Conservation (phyloP, 2,888 invertebrate genomes). For the Hoplodrina ambigua region DNA sequence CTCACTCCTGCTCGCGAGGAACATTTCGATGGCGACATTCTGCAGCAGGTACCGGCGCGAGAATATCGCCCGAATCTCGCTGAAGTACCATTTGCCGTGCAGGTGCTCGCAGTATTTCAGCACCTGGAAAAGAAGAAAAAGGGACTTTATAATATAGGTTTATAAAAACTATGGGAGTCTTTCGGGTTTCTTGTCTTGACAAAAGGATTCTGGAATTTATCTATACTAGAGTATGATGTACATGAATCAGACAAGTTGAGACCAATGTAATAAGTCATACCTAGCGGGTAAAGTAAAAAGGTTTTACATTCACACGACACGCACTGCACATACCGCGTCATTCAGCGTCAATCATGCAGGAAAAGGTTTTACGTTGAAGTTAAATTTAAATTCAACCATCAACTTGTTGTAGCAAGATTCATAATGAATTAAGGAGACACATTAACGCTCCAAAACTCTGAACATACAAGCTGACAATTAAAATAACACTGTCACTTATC, state of each 20-base stretch:
- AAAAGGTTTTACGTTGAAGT: not conserved
- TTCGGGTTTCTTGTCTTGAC: too few species aligned
- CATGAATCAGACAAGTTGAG: not conserved
- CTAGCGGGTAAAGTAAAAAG: not conserved
- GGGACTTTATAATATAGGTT: not conserved
- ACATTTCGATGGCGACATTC: conserved; percentile 99
- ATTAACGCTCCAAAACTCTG: conserved; percentile 18
- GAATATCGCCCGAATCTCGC: conserved; percentile 99
- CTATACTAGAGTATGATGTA: not conserved
- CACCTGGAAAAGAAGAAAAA: conserved; percentile 91
- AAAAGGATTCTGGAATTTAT: too few species aligned
- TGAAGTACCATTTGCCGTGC: conserved; percentile 99
- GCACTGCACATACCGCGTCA: not conserved
- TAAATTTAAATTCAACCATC: not conserved
- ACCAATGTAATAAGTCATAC: not conserved
- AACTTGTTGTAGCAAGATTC: conserved; percentile 13
- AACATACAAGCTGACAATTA: conserved; percentile 36
- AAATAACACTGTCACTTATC: conserved; percentile 44
- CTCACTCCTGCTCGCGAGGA: conserved; percentile 99
- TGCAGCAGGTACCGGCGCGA: conserved; percentile 98
- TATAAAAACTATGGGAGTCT: too few species aligned
- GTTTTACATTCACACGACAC: not conserved
- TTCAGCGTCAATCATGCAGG: not conserved
- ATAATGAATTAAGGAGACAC: conserved; percentile 5
- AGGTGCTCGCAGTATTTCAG: conserved; percentile 99